These are phyloP conservation scores for Spheniscus humboldti DNA, from an alignment of 2,797 vertebrate genomes.

Conservation along the genomic window DNA sequence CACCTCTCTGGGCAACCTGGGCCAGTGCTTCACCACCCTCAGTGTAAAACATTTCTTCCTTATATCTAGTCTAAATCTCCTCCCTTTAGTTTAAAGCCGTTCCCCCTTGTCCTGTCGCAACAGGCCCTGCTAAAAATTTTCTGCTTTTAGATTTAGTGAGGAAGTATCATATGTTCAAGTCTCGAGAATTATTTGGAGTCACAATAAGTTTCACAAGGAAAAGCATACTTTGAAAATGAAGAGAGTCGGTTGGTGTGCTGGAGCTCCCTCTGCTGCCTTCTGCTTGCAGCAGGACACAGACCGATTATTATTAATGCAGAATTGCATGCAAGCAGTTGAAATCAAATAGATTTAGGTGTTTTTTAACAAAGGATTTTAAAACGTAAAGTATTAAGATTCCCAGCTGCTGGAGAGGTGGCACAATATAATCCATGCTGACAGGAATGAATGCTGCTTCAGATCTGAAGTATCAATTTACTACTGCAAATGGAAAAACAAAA, in stretches of 20 bases:
- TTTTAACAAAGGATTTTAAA: neutral
- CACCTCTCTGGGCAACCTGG: too few relatives aligned
- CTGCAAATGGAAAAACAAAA: neutral
- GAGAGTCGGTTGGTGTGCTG: neutral
- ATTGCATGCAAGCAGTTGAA: neutral
- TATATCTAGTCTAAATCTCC: too few relatives aligned
- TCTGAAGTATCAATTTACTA: neutral
- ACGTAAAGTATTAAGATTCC: neutral
- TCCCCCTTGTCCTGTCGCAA: too few relatives aligned
- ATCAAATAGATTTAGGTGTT: neutral
- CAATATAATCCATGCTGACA: too few relatives aligned
- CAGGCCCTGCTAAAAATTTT: too few relatives aligned
- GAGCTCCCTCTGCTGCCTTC: constrained; percentile 59
- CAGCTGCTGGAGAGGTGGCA: neutral
- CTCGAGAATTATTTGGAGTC: neutral
- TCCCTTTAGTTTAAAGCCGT: too few relatives aligned
- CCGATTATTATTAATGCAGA: rapidly evolving
- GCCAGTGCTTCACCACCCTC: too few relatives aligned
- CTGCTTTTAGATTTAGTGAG: neutral
- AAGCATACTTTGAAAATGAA: neutral
- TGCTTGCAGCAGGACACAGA: neutral
- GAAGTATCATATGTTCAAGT: neutral
- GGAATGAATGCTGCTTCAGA: neutral
- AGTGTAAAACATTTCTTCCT: too few relatives aligned
- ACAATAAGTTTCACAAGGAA: neutral